Evolutionary conservation across 2,888 invertebrate species (phyloP), one percentile per base, ranked within the genome.

Genomic region (Lithophane leautieri): DNA sequence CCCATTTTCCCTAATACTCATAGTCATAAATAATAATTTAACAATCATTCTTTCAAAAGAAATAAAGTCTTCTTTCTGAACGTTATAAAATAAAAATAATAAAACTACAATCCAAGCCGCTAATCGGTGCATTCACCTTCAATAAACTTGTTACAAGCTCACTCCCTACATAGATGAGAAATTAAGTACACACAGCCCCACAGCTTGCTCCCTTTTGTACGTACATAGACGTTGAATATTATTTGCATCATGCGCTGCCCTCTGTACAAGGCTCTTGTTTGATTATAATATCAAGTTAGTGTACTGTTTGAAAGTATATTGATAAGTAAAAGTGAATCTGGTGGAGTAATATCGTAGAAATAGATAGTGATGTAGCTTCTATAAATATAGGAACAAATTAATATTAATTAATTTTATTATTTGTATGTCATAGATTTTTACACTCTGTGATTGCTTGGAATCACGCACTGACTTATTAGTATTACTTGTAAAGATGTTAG

Each of bases 141-240:
- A n/a, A 63, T 87, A 87, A 87, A 86, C 81, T 74, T 75, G 81
- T 87, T 86, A 87, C 74, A 44, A 65, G 60, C 79, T 76, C 70
- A 34, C 78, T 75, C 68, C 66, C 74, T 74, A 76, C 71, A 72
- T 67, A 79, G 73, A 85, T 79, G 65, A 73, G 66, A 77, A 86
- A 78, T 81, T 83, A 79, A 70, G 75, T 87, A 84, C 77, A 85
- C 67, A 77, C 63, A 76, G 73, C 75, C 28, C 34, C 76, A 75
- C 77, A 80, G 72, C 65, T 72, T 82, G 75, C 63, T 65, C 63
- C 44, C 42, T 66, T 47, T 54, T 79, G 67, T 68, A 47, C 28
- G 12, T 60, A 74, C 25, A 65, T 62, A 12, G 2, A 79, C 65
- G 56, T 44, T 62, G 47, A 66, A 61, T 69, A 69, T 66, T 1